Base-by-base conservation (phyloP, 2,113 vertebrate genomes). In the Mus pahari region DNA sequence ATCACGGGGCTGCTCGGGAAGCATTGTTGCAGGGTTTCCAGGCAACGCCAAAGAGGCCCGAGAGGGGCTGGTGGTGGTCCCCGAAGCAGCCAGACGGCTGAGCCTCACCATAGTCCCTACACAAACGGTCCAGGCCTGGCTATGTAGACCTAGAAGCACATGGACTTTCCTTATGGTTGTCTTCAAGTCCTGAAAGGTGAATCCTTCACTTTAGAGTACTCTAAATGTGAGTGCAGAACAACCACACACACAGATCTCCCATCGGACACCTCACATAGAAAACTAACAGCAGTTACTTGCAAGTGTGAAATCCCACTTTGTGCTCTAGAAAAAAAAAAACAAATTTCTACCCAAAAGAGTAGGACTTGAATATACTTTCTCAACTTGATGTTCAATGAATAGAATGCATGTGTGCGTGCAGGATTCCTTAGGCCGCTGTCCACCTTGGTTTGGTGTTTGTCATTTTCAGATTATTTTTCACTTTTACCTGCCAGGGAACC, bases 21-120 rank as follows among this genome's bases (percentile, higher is more conserved):
- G 96, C 96, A 97, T 97, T 96, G 97, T 94, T 97, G 96, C 79
- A 0, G 0, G 39, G 97, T 97, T 91, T 97, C 97, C 94, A 97
- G 96, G 97, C 97, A 97, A 97, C 95, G 16, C 28, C 16, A 0
- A 64, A 71, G 96, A 96, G 96, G 97, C 97, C 97, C 16, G 4
- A n/a, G 75, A 12, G 19, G 93, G 95, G 96, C 78, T 93, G 78
- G 86, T 64, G 0, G 79, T 64, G 0, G 79, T 42, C 75, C 92
- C 91, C 17, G 0, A 60, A 93, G 89, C 94, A 86, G 95, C 93
- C 92, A 96, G 95, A 90, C 94, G 60, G 79, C 93, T 20, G 2
- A 66, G 74, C 62, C 53, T 94, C 89, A 75, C 78, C 5, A 8
- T 39, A 60, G 79, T 13, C 77, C 39, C 45, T 1, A 13, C 60